phyloP scores from a whole-genome alignment of 2,888 invertebrate species.

The Drosophila macrospina region DNA sequence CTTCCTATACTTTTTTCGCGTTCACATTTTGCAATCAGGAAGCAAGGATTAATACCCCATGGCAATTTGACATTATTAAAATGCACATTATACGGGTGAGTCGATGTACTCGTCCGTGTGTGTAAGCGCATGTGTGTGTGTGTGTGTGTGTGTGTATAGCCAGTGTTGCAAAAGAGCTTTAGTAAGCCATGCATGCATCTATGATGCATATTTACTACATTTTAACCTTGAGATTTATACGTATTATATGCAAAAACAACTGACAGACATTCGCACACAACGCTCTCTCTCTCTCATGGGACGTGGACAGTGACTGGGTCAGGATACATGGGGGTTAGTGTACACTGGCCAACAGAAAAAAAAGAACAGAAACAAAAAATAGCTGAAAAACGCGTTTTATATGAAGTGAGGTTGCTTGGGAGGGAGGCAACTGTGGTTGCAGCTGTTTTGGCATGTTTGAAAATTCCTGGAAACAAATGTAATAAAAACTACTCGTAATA shows the following conservation, averaged over 20 bases:
- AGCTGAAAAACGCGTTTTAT: slow-evolving; percentile 54
- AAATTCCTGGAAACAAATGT: slow-evolving; percentile 81
- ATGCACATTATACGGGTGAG: slow-evolving; percentile 53
- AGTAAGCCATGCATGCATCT: slow-evolving; percentile 53
- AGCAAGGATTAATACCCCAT: slow-evolving; percentile 46
- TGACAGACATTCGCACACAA: slow-evolving; percentile 50
- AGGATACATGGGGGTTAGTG: not conserved
- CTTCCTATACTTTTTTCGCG: not conserved
- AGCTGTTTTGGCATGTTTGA: slow-evolving; percentile 77
- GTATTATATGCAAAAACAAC: slow-evolving; percentile 52
- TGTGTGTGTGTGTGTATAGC: not conserved
- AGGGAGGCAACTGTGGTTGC: slow-evolving; percentile 61
- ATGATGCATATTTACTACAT: slow-evolving; percentile 70
- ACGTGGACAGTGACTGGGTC: slow-evolving; percentile 22
- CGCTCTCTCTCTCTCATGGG: slow-evolving; percentile 16
- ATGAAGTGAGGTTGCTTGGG: slow-evolving; percentile 11
- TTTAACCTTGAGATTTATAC: slow-evolving; percentile 75
- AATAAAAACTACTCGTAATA: slow-evolving; percentile 79
- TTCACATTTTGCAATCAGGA: slow-evolving; percentile 41
- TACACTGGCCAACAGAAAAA: slow-evolving; percentile 42
- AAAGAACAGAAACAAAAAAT: too few relatives aligned
- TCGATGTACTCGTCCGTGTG: not conserved
- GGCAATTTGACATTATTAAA: slow-evolving; percentile 67
- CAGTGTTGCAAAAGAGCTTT: slow-evolving; percentile 41
- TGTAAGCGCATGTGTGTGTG: not conserved